Percentiles rank a stretch among this genome's conserved stretches.
These are phyloP conservation scores for Ciconia maguari DNA, from an alignment of 2,113 vertebrate species.

Conservation along the genomic window DNA sequence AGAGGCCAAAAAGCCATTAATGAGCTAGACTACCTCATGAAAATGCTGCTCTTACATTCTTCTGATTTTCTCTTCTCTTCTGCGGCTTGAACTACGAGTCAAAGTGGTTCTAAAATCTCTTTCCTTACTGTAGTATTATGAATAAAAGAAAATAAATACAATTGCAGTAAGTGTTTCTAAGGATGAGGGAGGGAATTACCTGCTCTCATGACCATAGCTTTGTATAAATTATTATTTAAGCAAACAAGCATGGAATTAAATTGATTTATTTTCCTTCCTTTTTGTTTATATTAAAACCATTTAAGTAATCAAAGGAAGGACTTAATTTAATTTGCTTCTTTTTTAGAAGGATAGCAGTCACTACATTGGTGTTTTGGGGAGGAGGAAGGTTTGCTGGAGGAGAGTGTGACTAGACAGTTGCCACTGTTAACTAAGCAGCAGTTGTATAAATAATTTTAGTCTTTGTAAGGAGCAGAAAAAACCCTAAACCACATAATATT, in stretches of 20 bases:
- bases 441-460: not conserved
- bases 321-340: not conserved
- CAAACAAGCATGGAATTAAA: not conserved
- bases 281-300: not conserved
- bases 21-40: not conserved
- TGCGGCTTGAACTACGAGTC: not conserved
- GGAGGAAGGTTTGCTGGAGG: not conserved
- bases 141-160: not conserved
- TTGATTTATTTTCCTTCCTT: not conserved
- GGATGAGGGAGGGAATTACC: not conserved
- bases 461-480: not conserved
- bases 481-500: not conserved
- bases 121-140: not conserved
- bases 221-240: not conserved
- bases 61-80: not conserved
- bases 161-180: not conserved
- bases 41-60: not conserved
- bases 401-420: not conserved
- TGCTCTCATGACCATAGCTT: not conserved
- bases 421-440: not conserved
- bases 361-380: not conserved
- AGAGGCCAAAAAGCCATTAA: not conserved
- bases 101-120: not conserved
- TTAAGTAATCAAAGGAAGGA: not conserved
- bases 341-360: not conserved